Evolutionary conservation across 2,797 vertebrate genomes (phyloP).

Genomic region (Erpetoichthys calabaricus): DNA sequence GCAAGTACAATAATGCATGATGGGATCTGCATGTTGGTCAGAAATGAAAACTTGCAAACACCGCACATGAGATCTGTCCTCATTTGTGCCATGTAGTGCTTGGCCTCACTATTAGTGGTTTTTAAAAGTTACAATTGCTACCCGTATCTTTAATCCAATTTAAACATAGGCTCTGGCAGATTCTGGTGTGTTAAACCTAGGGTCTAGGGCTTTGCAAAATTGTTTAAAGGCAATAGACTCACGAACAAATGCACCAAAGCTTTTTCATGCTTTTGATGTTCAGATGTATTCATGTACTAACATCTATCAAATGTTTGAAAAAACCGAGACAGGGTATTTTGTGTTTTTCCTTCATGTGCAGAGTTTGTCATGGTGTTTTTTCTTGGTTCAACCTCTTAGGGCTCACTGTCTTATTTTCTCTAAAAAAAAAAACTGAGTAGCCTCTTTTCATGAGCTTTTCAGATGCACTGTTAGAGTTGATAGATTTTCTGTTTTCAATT

Average conservation of each 20-base stretch:
- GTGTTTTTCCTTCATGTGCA: too few species aligned
- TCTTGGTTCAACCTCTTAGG: too few species aligned
- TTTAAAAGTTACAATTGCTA: neutral
- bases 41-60: conserved; percentile 18
- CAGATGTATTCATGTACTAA: too few species aligned
- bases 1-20: conserved; percentile 17
- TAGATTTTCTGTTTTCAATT: too few species aligned
- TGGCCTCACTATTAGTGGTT: conserved; percentile 5
- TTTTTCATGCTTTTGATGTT: conserved; percentile 7
- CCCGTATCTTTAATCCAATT: neutral
- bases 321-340: too few species aligned
- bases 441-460: too few species aligned
- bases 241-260: conserved; percentile 12
- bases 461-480: too few species aligned
- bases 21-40: conserved; percentile 8
- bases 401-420: too few species aligned
- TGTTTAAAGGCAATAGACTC: conserved; percentile 7
- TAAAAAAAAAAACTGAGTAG: too few species aligned
- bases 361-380: too few species aligned
- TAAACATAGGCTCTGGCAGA: neutral
- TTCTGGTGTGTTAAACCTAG: conserved; percentile 1
- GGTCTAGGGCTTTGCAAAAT: conserved; percentile 6
- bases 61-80: conserved; percentile 15
- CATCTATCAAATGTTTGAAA: too few species aligned
- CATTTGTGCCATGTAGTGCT: conserved; percentile 17